Evolutionary conservation across 2,797 vertebrate species (phyloP), one percentile per base, ranked within the genome.

Genomic region (Microtus obscurus): DNA sequence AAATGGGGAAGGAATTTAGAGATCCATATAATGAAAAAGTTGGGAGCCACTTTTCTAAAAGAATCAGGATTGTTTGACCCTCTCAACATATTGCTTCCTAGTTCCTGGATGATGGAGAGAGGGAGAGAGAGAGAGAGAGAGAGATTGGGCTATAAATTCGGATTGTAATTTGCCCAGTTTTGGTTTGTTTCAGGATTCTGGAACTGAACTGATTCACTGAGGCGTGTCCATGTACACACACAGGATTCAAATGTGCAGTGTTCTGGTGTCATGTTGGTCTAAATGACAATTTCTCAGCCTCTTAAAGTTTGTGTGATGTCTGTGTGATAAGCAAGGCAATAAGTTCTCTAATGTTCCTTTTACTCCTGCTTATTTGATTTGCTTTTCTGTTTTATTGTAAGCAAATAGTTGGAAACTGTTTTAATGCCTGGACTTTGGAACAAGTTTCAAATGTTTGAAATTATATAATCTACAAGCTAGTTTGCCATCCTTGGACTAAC

Each of bases 321-420:
- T 87, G 83, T 8, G 89, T 97, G 69, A 87, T 90, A 87, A 74
- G 94, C 80, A 95, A 96, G 94, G 94, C 93, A 98, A 95, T 97
- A 95, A 96, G 92, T 95, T 97, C 61, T 95, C 87, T 59, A 83
- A 90, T 96, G 53, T 94, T 95, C 43, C 16, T 93, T 96, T 96
- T 83, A 89, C 83, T 92, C 88, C 74, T 94, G 76, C 76, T 95
- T 83, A 74, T 94, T 89, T 93, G 65, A 63, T 91, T 96, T 95
- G 37, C 80, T 85, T 95, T 96, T 89, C 40, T 17, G 37, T 94
- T 94, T 89, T 87, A 51, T 76, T 90, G 40, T 94, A 96, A 83
- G 29, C 76, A 96, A 90, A 73, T 77, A 95, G 93, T 91, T 8
- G 92, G 90, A 96, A 96, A 91, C 86, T 96, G 23, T 95, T 96